phyloP scores from a whole-genome alignment of 1,140 invertebrate species.

The Euborellia annulipes region DNA sequence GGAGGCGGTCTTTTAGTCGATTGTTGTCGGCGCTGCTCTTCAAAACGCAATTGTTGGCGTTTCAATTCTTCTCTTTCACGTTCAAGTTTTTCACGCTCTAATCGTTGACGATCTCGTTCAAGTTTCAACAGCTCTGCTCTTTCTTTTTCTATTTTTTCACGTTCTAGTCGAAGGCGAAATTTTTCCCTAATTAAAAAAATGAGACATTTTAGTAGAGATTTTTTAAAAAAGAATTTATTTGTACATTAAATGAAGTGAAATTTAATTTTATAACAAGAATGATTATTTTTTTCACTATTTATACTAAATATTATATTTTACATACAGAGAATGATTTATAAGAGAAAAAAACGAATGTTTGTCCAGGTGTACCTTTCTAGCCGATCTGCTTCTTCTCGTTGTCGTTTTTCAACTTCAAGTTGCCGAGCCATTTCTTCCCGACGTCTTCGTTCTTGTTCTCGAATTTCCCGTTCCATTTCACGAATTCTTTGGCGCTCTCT shows the following conservation, averaged over 20 bases:
- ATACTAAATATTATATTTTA: not conserved
- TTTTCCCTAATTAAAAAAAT: constrained; percentile 37
- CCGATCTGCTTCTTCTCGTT: constrained; percentile 60
- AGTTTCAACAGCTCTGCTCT: constrained; percentile 61
- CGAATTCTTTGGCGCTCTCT: constrained; percentile 58
- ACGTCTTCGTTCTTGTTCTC: constrained; percentile 54
- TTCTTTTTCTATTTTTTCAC: constrained; percentile 59
- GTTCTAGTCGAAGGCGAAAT: constrained; percentile 56
- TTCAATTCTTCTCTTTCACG: constrained; percentile 67
- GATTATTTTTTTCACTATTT: not conserved
- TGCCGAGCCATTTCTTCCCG: constrained; percentile 51
- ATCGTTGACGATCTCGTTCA: constrained; percentile 61
- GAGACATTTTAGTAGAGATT: too few relatives aligned
- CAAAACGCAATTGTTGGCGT: constrained; percentile 49
- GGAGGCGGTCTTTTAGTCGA: constrained; percentile 22
- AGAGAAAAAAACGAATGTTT: too few relatives aligned
- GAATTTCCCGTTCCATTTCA: constrained; percentile 54
- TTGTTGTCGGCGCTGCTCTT: constrained; percentile 30
- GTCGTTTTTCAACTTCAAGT: constrained; percentile 57
- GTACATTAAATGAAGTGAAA: too few relatives aligned
- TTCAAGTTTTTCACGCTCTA: constrained; percentile 70
- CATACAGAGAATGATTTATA: too few relatives aligned
- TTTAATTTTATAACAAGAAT: not conserved
- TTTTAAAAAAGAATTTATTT: too few relatives aligned
- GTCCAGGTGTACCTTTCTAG: constrained; percentile 35